Conservation (phyloP, 2,888 invertebrate genomes). For the Zelleria hepariella region DNA sequence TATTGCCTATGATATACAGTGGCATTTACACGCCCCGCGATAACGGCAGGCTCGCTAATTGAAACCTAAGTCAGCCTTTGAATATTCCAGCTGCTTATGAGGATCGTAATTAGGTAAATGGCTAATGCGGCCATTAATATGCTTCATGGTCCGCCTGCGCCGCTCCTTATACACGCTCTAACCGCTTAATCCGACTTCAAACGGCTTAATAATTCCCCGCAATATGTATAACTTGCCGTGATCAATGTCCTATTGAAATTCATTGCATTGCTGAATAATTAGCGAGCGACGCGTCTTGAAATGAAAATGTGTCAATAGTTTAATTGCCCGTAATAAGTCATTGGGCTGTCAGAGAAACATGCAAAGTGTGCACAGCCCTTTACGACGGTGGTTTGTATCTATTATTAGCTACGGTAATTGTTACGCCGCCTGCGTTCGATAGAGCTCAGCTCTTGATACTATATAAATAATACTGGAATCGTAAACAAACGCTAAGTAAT, state of each 20-base stretch:
- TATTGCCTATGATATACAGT: conserved; percentile 35
- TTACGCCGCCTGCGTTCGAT: conserved; percentile 43
- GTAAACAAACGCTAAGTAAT: background rate
- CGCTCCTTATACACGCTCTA: background rate
- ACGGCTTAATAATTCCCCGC: background rate
- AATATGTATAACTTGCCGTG: background rate
- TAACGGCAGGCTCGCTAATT: conserved; percentile 28
- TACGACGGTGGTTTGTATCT: conserved; percentile 35
- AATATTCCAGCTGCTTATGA: conserved; percentile 33
- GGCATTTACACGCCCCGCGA: conserved; percentile 27
- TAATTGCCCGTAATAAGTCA: conserved; percentile 14
- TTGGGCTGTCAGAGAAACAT: conserved; percentile 18
- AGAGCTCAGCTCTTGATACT: conserved; percentile 20
- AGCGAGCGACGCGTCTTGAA: background rate
- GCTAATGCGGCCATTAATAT: conserved; percentile 25
- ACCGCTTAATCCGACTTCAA: background rate
- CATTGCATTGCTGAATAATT: background rate
- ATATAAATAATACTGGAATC: conserved; percentile 25
- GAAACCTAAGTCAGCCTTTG: conserved; percentile 31
- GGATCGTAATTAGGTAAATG: conserved; percentile 21
- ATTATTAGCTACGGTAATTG: conserved; percentile 47
- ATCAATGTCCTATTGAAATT: background rate
- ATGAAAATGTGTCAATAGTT: conserved; percentile 7
- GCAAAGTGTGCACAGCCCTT: conserved; percentile 26
- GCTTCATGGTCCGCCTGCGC: conserved; percentile 8